A percentile compares a stretch with the other conserved stretches of the same genome.
Conservation (phyloP, 2,113 vertebrate species). For the Rhodinocichla rosea region DNA sequence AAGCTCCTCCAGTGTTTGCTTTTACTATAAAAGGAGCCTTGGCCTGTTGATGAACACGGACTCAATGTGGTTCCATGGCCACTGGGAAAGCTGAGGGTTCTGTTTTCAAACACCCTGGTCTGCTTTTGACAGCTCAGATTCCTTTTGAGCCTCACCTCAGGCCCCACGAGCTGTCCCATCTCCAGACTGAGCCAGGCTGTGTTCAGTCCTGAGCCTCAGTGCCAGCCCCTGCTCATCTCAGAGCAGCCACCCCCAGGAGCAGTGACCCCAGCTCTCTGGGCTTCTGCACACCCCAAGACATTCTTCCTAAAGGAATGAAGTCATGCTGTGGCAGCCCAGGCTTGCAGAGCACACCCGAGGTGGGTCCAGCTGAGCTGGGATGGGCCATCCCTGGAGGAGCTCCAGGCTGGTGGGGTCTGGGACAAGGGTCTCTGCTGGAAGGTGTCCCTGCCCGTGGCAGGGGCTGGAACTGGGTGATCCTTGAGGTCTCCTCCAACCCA, state of each 20-base stretch:
- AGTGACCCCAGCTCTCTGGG: conserved; percentile 57
- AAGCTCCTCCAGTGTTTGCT: background rate
- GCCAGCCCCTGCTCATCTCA: conserved; percentile 67
- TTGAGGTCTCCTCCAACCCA: background rate
- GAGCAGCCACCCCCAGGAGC: conserved; percentile 69
- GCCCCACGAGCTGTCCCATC: background rate
- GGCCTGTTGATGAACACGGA: background rate
- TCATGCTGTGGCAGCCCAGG: too few species aligned
- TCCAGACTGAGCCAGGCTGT: background rate
- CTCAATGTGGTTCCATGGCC: background rate
- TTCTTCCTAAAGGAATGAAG: conserved; percentile 48
- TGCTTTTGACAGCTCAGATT: background rate
- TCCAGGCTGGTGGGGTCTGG: background rate
- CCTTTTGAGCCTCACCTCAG: background rate
- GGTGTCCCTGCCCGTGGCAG: too few species aligned
- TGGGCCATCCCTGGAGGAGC: background rate
- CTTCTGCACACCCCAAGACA: conserved; percentile 53
- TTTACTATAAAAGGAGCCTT: conserved; percentile 41
- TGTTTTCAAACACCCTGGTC: background rate
- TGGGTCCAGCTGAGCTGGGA: fast-evolving
- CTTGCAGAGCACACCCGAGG: background rate
- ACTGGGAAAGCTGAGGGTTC: background rate
- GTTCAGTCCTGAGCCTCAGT: background rate
- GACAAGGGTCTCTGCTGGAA: background rate
- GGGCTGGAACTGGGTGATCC: background rate